A percentile compares a stretch with the other conserved stretches of the same genome.
Conservation (phyloP, 2,888 invertebrate species). For the Stenichneumon culpator region DNA sequence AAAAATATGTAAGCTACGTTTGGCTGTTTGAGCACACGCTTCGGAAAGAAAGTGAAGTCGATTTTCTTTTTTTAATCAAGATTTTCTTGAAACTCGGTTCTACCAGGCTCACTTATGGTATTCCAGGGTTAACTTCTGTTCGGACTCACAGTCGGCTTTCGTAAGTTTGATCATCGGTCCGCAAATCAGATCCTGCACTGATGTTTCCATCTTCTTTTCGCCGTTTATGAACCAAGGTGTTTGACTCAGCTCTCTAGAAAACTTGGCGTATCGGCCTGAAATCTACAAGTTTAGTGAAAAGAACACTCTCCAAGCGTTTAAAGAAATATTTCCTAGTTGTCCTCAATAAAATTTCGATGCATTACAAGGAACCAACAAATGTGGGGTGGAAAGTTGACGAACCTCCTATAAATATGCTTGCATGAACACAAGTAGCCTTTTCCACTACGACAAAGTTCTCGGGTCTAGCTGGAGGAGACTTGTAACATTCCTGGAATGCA, state of each 20-base stretch:
- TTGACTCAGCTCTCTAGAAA: constrained; percentile 94
- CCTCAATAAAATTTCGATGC: constrained; percentile 63
- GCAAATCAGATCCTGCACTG: constrained; percentile 96
- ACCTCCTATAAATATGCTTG: constrained; percentile 89
- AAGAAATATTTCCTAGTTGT: not conserved
- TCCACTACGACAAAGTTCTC: constrained; percentile 84
- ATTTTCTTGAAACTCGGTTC: too few species aligned
- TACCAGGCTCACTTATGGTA: not conserved
- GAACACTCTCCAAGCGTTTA: constrained; percentile 31
- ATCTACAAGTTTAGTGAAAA: constrained; percentile 72
- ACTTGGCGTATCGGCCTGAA: constrained; percentile 92
- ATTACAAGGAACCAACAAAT: too few species aligned
- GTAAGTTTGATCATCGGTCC: constrained; percentile 88
- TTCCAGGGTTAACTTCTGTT: not conserved
- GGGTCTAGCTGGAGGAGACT: constrained; percentile 87
- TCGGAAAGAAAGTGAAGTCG: not conserved
- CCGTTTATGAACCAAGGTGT: constrained; percentile 97
- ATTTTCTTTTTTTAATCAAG: not conserved
- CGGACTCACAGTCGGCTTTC: constrained; percentile 85
- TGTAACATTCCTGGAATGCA: constrained; percentile 86
- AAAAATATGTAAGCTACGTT: too few species aligned
- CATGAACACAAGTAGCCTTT: constrained; percentile 87
- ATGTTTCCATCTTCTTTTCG: constrained; percentile 92
- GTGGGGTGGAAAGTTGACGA: constrained; percentile 44
- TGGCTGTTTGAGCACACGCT: too few species aligned